Percentiles rank a stretch among this genome's conserved stretches.
Evolutionary conservation across 2,797 vertebrate genomes (phyloP).

Genomic region (Esox lucius): DNA sequence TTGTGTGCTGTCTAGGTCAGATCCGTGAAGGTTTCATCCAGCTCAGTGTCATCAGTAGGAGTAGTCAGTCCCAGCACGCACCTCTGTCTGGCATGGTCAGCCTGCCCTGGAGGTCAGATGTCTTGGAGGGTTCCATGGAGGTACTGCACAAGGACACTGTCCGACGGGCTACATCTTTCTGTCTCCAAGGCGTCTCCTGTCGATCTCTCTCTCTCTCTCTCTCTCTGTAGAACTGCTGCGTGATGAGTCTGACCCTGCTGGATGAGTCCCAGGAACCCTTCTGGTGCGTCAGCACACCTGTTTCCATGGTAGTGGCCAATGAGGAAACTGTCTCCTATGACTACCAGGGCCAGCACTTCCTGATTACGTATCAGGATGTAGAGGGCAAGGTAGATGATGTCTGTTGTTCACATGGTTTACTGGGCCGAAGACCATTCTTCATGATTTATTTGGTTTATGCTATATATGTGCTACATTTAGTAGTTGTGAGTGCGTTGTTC

Average conservation of each 20-base stretch:
- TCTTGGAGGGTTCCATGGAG: slow-evolving; percentile 79
- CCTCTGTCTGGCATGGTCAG: slow-evolving; percentile 72
- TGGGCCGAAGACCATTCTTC: too few relatives aligned
- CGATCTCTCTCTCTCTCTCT: slow-evolving; percentile 22
- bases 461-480: too few relatives aligned
- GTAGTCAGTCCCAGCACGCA: slow-evolving; percentile 69
- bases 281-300: slow-evolving; percentile 83
- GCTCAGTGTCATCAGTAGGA: slow-evolving; percentile 74
- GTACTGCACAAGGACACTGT: slow-evolving; percentile 44
- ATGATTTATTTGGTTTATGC: too few relatives aligned
- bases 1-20: slow-evolving; percentile 66
- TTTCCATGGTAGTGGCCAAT: slow-evolving; percentile 58
- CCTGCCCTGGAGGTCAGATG: slow-evolving; percentile 81
- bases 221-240: slow-evolving; percentile 79
- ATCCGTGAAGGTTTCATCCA: slow-evolving; percentile 78
- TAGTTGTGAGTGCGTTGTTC: too few relatives aligned
- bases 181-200: too few relatives aligned
- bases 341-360: slow-evolving; percentile 70
- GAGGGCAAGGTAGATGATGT: slow-evolving; percentile 67
- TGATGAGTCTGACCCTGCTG: slow-evolving; percentile 85
- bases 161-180: neutral
- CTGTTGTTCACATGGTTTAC: too few relatives aligned
- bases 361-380: slow-evolving; percentile 69
- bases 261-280: slow-evolving; percentile 81
- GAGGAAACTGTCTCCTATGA: slow-evolving; percentile 50